Percentiles rank a stretch among this genome's conserved stretches.
phyloP scores from a whole-genome alignment of 1,140 invertebrate species.

The Drosophila yakuba region DNA sequence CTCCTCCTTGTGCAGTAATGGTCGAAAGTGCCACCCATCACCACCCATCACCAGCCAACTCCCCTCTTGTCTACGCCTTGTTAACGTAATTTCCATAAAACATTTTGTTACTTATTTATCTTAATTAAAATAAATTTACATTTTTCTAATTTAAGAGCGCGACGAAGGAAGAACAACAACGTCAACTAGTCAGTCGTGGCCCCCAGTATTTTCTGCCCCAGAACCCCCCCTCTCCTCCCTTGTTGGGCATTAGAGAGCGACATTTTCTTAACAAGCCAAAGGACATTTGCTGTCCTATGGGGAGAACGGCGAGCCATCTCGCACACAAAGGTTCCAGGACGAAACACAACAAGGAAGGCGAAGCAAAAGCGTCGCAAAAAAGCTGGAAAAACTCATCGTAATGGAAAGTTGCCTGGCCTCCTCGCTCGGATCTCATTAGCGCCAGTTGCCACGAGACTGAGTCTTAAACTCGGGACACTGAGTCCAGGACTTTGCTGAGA shows the following conservation, averaged over 20 bases:
- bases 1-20: conserved; percentile 68
- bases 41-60: conserved; percentile 12
- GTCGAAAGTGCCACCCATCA: conserved; percentile 48
- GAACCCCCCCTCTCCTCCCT: not conserved
- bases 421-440: conserved; percentile 80
- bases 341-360: conserved; percentile 58
- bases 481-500: conserved; percentile 18
- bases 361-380: conserved; percentile 22
- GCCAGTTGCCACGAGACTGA: conserved; percentile 55
- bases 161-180: conserved; percentile 51
- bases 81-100: conserved; percentile 85
- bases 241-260: conserved; percentile 75
- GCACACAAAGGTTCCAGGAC: conserved; percentile 40
- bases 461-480: conserved; percentile 15
- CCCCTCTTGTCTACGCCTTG: conserved; percentile 61
- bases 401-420: conserved; percentile 70
- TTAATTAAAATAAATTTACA: conserved; percentile 85
- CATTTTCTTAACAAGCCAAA: conserved; percentile 83
- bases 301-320: conserved; percentile 18
- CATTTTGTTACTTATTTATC: conserved; percentile 85
- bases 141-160: conserved; percentile 84
- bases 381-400: conserved; percentile 63
- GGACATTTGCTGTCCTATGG: conserved; percentile 73
- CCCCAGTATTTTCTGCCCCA: not conserved
- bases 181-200: conserved; percentile 43